phyloP scores from a whole-genome alignment of 1,140 invertebrate species.

The Cryptotermes secundus region DNA sequence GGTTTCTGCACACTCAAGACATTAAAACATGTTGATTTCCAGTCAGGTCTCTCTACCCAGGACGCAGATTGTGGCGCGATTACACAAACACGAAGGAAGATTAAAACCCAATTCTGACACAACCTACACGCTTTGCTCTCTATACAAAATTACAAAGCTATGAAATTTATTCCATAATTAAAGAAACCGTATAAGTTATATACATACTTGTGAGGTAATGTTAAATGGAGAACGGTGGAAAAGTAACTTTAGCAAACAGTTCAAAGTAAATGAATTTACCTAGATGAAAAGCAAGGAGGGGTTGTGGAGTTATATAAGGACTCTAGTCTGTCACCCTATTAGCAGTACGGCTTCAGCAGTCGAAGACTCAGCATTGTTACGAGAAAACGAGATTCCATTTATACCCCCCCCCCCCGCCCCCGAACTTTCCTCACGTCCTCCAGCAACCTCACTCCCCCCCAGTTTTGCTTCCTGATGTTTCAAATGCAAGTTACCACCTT shows the following conservation, averaged over 20 bases:
- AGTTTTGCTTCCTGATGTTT: background rate
- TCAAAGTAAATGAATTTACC: constrained; percentile 17
- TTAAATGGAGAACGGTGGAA: background rate
- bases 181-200: background rate
- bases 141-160: background rate
- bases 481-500: background rate
- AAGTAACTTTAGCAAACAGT: background rate
- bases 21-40: background rate
- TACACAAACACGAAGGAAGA: background rate
- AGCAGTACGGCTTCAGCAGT: background rate
- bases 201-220: background rate
- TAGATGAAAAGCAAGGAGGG: background rate
- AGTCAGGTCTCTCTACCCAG: background rate
- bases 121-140: background rate
- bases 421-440: background rate
- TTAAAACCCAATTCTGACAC: background rate
- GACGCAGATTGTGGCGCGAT: background rate
- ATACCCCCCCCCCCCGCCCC: background rate
- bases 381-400: constrained; percentile 1
- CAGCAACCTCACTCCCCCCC: background rate
- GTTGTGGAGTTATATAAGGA: background rate
- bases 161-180: constrained; percentile 12
- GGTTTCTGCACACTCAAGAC: no score
- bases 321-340: constrained; percentile 10
- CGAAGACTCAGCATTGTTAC: background rate